These are phyloP conservation scores for Galago senegalensis DNA, from an alignment of 2,797 vertebrate genomes.

Conservation along the genomic window DNA sequence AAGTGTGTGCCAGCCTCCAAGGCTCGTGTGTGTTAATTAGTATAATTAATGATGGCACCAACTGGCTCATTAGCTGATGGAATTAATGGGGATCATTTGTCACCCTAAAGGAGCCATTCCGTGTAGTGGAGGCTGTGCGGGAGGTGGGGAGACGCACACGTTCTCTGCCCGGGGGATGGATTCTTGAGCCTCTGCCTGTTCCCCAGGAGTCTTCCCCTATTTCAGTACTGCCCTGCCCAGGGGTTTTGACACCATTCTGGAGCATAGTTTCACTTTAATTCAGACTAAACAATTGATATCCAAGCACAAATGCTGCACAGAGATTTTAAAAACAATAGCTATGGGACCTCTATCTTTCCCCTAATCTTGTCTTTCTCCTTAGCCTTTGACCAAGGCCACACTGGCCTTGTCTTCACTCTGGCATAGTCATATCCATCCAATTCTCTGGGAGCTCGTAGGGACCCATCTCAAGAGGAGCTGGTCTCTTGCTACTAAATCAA, in stretches of 20 bases:
- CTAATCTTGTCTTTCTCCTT: background rate
- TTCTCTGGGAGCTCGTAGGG: background rate
- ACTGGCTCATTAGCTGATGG: constrained; percentile 81
- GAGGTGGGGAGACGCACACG: background rate
- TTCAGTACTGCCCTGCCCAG: background rate
- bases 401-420: background rate
- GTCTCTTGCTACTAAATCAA: constrained; percentile 34
- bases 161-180: background rate
- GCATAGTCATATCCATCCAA: background rate
- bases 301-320: background rate
- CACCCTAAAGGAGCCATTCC: constrained; percentile 68
- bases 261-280: background rate
- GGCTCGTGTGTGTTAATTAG: constrained; percentile 80
- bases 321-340: background rate
- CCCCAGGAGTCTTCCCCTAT: background rate
- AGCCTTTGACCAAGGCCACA: background rate
- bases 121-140: background rate
- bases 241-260: background rate
- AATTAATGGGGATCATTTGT: constrained; percentile 83
- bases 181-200: background rate
- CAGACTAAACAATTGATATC: background rate
- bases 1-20: constrained; percentile 71
- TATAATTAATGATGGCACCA: constrained; percentile 83
- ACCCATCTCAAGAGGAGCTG: background rate
- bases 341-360: background rate